Base-by-base conservation (phyloP, 1,140 invertebrate species). In the Cydia amplana region DNA sequence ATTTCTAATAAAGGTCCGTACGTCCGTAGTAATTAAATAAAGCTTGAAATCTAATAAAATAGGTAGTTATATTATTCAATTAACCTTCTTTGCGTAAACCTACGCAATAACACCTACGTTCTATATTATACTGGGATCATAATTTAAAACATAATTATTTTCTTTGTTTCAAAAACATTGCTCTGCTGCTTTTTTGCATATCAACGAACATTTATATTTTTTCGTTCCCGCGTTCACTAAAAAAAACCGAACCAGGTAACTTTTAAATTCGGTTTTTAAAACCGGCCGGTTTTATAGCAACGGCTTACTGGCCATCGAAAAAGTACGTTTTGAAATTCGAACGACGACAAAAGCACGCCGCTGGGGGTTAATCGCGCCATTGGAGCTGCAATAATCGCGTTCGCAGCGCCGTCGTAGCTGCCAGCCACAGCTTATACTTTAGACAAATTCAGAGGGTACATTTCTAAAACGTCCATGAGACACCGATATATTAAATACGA, bases 331-430 rank as follows among this genome's bases (percentile, higher is more conserved):
- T 36, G 16, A 70, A 70, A 70, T 70, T 75, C 49, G 75, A 46
- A 65, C 73, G 76, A 77, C 79, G 80, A 80, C 79, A 74, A 79
- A 73, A 77, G 77, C 75, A 74, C 76, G 78, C 78, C 64, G 72
- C 77, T 70, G 74, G 78, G 79, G 81, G 83, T 83, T 84, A 85
- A 85, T 84, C 79, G 85, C 79, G 80, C 80, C 81, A 84, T 84
- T 79, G 83, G 80, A 80, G 79, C 80, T 81, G 84, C 79, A 83
- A 82, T 87, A 87, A 87, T 85, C 83, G 83, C 81, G 78, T 85
- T 84, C 77, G 74, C 77, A 76, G 75, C 74, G 25, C 25, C 25
- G 28, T 70, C 65, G 28, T 36, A 1, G 28, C 25, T 32, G 28
- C 72, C 12, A 7, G 18, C 32, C 18, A 51, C 72, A 73, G 65